Evolutionary conservation across 2,113 vertebrate species (phyloP), one percentile per base, ranked within the genome.

Genomic region (Serinus canaria): DNA sequence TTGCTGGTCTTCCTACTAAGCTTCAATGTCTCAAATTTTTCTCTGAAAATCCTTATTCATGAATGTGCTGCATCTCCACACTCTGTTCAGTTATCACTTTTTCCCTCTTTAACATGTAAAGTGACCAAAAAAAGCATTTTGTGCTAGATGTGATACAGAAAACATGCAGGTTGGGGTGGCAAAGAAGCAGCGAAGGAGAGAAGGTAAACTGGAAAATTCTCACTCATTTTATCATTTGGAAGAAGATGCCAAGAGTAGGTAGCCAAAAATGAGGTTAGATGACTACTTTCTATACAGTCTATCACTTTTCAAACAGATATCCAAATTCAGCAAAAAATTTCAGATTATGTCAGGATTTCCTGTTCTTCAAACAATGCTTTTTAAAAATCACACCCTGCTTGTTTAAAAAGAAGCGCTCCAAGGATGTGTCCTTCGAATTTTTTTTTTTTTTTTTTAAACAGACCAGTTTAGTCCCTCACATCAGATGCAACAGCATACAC

Each of bases 41-140:
- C 31, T 46, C 27, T 0, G 1, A 64, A 90, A 75, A 52, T 13
- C 37, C 33, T 39, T 64, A 21, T 37, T 64, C 11, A 15, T 46
- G 0, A 49, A 50, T 1, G 5, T 53, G 13, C 63, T 52, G 11
- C 41, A 63, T 13, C 39, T 37, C 70, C 0, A 0, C 11, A 7
- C 14, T 55, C 46, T 15, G 21, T 23, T 79, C 72, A 73, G 3
- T 86, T 89, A 92, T 12, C 49, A 41, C 4, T 72, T 70, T n/a
- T 31, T 23, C 23, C 14, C 13, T 62, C 90, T 73, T n/a, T 75
- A 7, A 80, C 39, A 20, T 35, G 22, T 16, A 50, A 77, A 87
- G 13, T 0, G 1, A 44, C 16, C 46, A 28, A 44, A 87, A 30
- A 24, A 70, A 62, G 49, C 1, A 3, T 49, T 80, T 13, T 44